Conservation (phyloP, 2,888 invertebrate species). For the Cetonia aurata region DNA sequence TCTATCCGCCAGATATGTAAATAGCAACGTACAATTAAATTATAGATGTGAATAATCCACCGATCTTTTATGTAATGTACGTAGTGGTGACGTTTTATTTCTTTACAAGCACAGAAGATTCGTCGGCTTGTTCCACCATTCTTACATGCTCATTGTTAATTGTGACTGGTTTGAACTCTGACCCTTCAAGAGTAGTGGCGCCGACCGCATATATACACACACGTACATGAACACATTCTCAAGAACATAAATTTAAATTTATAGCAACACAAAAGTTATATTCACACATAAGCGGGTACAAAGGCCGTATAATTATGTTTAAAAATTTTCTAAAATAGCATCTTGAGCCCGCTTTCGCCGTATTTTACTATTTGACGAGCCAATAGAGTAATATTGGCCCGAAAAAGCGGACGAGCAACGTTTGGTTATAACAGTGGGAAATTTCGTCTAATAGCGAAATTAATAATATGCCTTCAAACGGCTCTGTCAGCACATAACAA, state of each 20-base stretch:
- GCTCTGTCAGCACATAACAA: constrained; percentile 31
- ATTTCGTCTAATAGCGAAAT: constrained; percentile 36
- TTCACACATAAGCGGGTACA: constrained; percentile 5
- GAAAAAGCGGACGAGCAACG: constrained; percentile 14
- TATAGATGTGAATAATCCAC: constrained; percentile 35
- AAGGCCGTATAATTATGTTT: constrained; percentile 44
- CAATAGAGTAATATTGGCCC: constrained; percentile 20
- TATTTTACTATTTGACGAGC: constrained; percentile 18
- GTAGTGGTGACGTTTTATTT: constrained; percentile 39
- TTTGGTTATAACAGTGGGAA: constrained; percentile 23
- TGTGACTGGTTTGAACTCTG: constrained; percentile 58
- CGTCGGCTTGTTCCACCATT: constrained; percentile 21
- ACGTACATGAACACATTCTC: constrained; percentile 32
- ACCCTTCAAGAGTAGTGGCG: constrained; percentile 53
- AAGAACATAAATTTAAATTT: constrained; percentile 44
- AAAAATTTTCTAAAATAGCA: constrained; percentile 37
- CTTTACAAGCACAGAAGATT: constrained; percentile 28
- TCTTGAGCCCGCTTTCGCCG: neutral
- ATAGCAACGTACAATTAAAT: constrained; percentile 36
- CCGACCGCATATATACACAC: constrained; percentile 49
- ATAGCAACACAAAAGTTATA: constrained; percentile 39
- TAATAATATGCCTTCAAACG: constrained; percentile 35
- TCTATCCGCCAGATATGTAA: constrained; percentile 12
- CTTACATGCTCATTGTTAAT: constrained; percentile 56
- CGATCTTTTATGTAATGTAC: constrained; percentile 42